Evolutionary conservation across 1,140 invertebrate genomes (phyloP).

Genomic region (Streblospio benedicti): DNA sequence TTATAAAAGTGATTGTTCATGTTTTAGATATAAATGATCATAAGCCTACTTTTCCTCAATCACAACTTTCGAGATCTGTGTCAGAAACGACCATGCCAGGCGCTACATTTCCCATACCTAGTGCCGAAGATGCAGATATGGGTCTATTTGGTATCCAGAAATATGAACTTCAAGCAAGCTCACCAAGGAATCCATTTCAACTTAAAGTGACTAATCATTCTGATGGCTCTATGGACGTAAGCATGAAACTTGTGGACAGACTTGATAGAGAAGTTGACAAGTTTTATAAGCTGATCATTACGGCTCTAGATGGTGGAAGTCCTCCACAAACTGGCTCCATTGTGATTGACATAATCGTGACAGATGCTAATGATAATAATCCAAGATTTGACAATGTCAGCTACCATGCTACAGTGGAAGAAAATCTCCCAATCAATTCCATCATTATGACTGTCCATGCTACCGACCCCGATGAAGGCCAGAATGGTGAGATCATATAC

Average conservation of each 20-base stretch:
- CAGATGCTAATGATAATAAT: constrained; percentile 17
- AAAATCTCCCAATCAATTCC: neutral
- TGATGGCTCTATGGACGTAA: constrained; percentile 5
- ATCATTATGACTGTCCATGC: constrained; percentile 5
- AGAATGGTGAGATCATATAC: constrained; percentile 15
- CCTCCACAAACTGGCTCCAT: constrained; percentile 3
- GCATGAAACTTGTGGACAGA: neutral
- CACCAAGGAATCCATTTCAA: neutral
- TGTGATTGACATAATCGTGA: constrained; percentile 3
- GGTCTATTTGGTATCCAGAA: neutral
- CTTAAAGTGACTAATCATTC: constrained; percentile 1
- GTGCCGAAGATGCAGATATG: constrained; percentile 10
- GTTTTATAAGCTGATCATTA: neutral
- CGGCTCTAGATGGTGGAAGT: constrained; percentile 1
- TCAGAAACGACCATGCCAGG: constrained; percentile 9
- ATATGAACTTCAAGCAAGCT: constrained; percentile 2
- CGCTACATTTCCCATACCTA: neutral
- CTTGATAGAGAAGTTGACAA: constrained; percentile 2
- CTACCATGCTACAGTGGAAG: constrained; percentile 11
- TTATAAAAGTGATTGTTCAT: constrained; percentile 10
- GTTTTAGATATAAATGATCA: constrained; percentile 17
- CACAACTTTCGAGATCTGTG: neutral
- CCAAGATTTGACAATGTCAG: constrained; percentile 9
- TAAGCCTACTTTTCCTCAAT: constrained; percentile 3
- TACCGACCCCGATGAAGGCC: constrained; percentile 11